Evolutionary conservation across 2,113 vertebrate genomes (phyloP).

Genomic region (Bufo gargarizans): DNA sequence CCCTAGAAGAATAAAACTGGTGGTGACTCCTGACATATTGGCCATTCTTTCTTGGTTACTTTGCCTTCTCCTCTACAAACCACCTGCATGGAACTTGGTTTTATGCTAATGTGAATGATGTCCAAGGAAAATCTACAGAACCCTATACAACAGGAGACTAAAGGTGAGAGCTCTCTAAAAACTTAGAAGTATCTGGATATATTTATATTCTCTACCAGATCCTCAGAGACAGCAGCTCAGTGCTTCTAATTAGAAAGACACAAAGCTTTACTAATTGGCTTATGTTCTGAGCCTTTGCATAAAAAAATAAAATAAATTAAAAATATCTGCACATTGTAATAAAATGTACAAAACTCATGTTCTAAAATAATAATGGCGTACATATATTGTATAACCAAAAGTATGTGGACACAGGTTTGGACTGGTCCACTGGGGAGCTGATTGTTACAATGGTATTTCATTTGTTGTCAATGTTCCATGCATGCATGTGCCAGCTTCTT

Average conservation of each 20-base stretch:
- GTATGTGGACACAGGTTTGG: too few relatives aligned
- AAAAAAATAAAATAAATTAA: too few relatives aligned
- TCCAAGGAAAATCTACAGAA: not conserved
- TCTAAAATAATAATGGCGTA: too few relatives aligned
- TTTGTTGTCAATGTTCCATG: too few relatives aligned
- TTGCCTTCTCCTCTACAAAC: not conserved
- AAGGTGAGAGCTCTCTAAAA: not conserved
- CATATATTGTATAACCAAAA: too few relatives aligned
- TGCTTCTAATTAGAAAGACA: not conserved
- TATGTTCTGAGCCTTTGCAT: too few relatives aligned
- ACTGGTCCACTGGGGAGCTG: too few relatives aligned
- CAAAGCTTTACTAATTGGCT: not conserved
- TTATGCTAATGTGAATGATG: not conserved
- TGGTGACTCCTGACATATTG: conserved; percentile 10
- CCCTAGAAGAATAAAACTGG: conserved; percentile 20
- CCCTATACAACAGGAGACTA: not conserved
- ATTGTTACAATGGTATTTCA: too few relatives aligned
- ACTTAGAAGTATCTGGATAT: not conserved
- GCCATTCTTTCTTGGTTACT: not conserved
- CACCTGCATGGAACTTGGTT: not conserved
- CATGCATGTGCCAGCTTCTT: too few relatives aligned
- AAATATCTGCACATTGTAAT: too few relatives aligned
- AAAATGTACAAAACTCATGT: too few relatives aligned
- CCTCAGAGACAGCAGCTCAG: not conserved
- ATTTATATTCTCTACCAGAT: not conserved